Base-by-base conservation (phyloP, 1,140 invertebrate genomes). In the Lysiphlebus fabarum region DNA sequence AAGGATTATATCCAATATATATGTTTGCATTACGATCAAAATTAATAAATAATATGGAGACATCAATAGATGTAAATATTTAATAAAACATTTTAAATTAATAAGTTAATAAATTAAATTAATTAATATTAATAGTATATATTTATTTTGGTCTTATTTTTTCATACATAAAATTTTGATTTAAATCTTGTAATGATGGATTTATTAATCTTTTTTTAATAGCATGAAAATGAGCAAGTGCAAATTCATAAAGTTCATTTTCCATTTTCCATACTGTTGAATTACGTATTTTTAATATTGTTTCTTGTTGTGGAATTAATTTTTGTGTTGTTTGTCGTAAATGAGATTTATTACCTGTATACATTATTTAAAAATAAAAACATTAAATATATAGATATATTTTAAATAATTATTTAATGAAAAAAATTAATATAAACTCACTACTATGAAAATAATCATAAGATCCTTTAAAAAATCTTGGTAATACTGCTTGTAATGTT, bases 211-310 rank as follows among this genome's bases (percentile, higher is more conserved):
- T 81, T 67, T 86, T 90, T 74, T 93, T 93, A 0, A 92, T 82
- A 78, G 91, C 93, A 73, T 95, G 89, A 76, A 99, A 99, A 67
- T 98, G 92, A 69, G 90, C 84, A 42, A 90, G 71, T 9, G 93
- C 95, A 81, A 96, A 99, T 69, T 96, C 90, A 70, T 99, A 99
- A 41, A 99, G 85, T 73, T 99, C 95, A 75, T 96, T 93, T 78
- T 99, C 97, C 93, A 99, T 95, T 81, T 92, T 88, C 93, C 95
- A 99, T 6, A 99, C 86, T 45, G 81, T 81, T 4, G 91, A 90
- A 67, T 87, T 84, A 78, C 86, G 86, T 73, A 89, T 91, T 71
- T 83, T 84, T 17, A 84, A 83, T 43, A 98, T 76, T 0, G 95
- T 98, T 65, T 88, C 85, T 53, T 87, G 83, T 11, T 85, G 87